Conservation (phyloP, 1,140 invertebrate species). For the Sycophila sp. region DNA sequence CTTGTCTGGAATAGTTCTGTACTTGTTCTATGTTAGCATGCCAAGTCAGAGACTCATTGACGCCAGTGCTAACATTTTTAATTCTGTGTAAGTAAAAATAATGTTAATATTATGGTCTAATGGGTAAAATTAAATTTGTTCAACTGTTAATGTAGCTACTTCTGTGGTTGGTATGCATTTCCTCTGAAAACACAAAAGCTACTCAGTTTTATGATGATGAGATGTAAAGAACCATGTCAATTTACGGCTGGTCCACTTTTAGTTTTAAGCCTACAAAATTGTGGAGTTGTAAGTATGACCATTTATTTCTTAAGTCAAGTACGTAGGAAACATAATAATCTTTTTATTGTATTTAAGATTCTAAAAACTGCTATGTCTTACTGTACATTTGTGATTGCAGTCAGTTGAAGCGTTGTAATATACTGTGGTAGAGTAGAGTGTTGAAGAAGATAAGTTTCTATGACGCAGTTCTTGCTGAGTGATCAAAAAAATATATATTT, state of each 20-base stretch:
- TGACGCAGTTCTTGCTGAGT: too few relatives aligned
- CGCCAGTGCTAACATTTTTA: neutral
- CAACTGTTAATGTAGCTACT: neutral
- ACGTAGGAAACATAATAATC: neutral
- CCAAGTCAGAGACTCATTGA: conserved; percentile 8
- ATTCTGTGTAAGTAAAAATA: neutral
- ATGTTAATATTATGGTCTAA: too few relatives aligned
- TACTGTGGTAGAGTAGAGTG: too few relatives aligned
- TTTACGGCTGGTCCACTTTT: neutral
- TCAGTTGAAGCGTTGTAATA: neutral
- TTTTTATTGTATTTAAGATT: neutral
- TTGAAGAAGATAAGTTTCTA: too few relatives aligned
- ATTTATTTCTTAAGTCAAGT: neutral
- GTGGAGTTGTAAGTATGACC: neutral
- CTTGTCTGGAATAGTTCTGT: neutral
- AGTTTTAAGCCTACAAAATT: neutral
- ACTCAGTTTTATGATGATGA: neutral
- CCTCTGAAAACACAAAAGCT: conserved; percentile 7
- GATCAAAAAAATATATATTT: neutral
- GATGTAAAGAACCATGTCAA: neutral
- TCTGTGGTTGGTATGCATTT: conserved; percentile 1
- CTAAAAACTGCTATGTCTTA: neutral
- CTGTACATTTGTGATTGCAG: neutral
- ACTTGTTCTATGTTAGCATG: neutral
- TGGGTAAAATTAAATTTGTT: neutral